Percentiles rank a stretch among this genome's conserved stretches.
These are phyloP conservation scores for Microplitis deprimator DNA, from an alignment of 2,888 invertebrate species.

Conservation along the genomic window DNA sequence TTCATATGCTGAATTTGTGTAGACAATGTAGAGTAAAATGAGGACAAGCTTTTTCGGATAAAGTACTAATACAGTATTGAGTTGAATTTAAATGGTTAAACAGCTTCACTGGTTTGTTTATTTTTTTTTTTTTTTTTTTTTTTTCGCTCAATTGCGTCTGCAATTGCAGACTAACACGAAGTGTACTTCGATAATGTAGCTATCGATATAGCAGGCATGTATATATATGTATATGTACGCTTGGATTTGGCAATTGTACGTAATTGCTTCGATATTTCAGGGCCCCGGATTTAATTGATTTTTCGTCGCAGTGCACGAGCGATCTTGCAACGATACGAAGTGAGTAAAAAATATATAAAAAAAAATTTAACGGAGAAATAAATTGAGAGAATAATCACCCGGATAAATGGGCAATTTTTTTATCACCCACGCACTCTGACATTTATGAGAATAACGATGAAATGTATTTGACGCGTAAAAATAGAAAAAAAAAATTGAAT, in stretches of 20 bases:
- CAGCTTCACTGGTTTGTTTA: not conserved
- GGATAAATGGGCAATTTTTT: slow-evolving; percentile 53
- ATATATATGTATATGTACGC: slow-evolving; percentile 44
- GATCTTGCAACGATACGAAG: not conserved
- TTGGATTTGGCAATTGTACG: slow-evolving; percentile 66
- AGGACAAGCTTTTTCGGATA: slow-evolving; percentile 14
- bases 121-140: slow-evolving; percentile 21
- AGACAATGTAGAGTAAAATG: not conserved
- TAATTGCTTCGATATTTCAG: slow-evolving; percentile 69
- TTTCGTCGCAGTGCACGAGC: slow-evolving; percentile 42
- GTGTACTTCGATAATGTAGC: slow-evolving; percentile 58
- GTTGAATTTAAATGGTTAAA: too few relatives aligned
- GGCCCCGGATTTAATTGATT: slow-evolving; percentile 65
- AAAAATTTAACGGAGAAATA: slow-evolving; percentile 8
- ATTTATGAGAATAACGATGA: slow-evolving; percentile 60
- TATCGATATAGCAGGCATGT: slow-evolving; percentile 58
- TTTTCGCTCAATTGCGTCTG: slow-evolving; percentile 23
- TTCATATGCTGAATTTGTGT: too few relatives aligned
- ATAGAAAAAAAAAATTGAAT: not conserved
- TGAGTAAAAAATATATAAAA: not conserved
- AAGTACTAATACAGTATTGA: not conserved
- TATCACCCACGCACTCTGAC: slow-evolving; percentile 54
- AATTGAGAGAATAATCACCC: slow-evolving; percentile 33
- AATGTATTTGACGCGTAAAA: slow-evolving; percentile 30
- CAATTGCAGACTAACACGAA: slow-evolving; percentile 4